A percentile compares a stretch with the other conserved stretches of the same genome.
These are phyloP conservation scores for Phymanthus crucifer DNA, from an alignment of 92 coral and sea anemone genomes.

Conservation along the genomic window DNA sequence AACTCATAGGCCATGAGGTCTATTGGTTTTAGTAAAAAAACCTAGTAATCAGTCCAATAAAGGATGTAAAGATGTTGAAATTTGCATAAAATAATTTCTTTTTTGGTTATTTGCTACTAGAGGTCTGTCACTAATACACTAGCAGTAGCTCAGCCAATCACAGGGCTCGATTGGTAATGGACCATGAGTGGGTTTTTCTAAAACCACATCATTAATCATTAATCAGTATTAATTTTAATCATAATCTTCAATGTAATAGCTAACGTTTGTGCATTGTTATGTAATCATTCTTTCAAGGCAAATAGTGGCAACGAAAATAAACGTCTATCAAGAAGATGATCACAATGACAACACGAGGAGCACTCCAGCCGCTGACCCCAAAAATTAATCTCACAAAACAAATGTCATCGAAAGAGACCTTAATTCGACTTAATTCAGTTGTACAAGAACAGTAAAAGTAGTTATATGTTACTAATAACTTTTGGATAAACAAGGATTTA, in stretches of 20 bases:
- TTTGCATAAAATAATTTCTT: no score
- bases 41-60: no score
- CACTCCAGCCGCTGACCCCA: not conserved
- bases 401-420: not conserved
- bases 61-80: no score
- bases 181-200: not conserved
- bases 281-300: not conserved
- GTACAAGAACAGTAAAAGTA: not conserved
- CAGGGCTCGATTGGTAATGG: no score
- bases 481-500: not conserved
- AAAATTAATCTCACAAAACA: not conserved
- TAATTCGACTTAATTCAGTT: not conserved
- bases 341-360: not conserved
- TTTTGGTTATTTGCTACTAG: no score
- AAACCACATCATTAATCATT: not conserved
- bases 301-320: not conserved
- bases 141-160: no score
- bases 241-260: not conserved
- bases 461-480: not conserved
- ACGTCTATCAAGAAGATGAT: not conserved
- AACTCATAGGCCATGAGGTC: no score
- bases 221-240: not conserved
- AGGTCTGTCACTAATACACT: no score
- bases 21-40: no score
- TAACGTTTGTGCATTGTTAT: not conserved